Evolutionary conservation across 2,113 vertebrate genomes (phyloP).

Genomic region (Salvator merianae): DNA sequence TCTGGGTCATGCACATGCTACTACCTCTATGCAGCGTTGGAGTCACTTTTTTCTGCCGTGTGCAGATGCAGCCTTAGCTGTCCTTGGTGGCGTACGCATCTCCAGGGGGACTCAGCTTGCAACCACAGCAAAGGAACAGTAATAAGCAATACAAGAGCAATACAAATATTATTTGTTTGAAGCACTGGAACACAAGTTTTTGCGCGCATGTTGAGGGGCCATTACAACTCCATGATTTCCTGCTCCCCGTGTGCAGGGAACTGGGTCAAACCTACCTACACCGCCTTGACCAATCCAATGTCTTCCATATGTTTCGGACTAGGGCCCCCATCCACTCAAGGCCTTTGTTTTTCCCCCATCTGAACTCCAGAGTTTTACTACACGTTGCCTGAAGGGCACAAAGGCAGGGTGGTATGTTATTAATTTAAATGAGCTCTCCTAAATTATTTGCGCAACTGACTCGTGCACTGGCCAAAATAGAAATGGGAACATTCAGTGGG

Average conservation of each 20-base stretch:
- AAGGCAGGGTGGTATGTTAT: background rate
- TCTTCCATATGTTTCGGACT: too few species aligned
- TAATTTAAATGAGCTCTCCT: background rate
- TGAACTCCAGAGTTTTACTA: rapidly evolving
- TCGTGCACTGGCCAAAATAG: background rate
- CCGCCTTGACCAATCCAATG: too few species aligned
- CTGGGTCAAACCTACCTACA: too few species aligned
- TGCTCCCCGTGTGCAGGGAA: too few species aligned
- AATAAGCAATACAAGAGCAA: background rate
- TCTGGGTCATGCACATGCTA: too few species aligned
- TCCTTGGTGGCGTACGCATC: background rate
- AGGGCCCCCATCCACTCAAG: too few species aligned
- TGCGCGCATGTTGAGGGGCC: too few species aligned
- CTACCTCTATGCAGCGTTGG: too few species aligned
- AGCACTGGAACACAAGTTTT: background rate
- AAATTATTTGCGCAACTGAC: background rate
- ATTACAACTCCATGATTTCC: too few species aligned
- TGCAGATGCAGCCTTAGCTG: rapidly evolving
- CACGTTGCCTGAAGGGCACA: background rate
- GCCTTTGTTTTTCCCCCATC: background rate
- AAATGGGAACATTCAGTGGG: background rate
- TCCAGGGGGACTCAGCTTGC: background rate
- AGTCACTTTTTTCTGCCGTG: too few species aligned
- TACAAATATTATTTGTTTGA: background rate
- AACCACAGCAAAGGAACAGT: background rate